Evolutionary conservation across 2,113 vertebrate species (phyloP).

Genomic region (Carassius gibelio): DNA sequence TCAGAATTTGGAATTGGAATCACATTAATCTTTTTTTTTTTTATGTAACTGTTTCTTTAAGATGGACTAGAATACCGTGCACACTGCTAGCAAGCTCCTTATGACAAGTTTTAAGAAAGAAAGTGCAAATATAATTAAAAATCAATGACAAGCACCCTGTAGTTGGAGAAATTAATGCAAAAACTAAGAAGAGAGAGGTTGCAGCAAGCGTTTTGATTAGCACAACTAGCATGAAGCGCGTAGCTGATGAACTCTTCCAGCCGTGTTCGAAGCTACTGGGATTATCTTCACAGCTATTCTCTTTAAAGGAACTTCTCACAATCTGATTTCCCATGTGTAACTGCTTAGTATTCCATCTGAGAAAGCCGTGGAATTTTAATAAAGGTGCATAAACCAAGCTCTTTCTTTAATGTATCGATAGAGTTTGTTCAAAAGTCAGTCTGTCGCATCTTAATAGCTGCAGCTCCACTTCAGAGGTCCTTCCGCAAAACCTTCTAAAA

Average conservation of each 20-base stretch:
- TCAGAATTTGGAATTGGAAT: background rate
- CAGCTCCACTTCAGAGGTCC: background rate
- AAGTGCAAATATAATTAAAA: background rate
- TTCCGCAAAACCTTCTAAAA: slow-evolving; percentile 1
- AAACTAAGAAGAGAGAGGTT: slow-evolving; percentile 44
- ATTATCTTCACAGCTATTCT: slow-evolving; percentile 35
- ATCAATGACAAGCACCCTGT: background rate
- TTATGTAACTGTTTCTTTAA: background rate
- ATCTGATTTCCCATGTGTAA: slow-evolving; percentile 41
- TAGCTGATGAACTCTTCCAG: slow-evolving; percentile 35
- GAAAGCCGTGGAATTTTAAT: background rate
- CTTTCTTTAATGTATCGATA: slow-evolving; percentile 11
- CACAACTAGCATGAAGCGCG: slow-evolving; percentile 56
- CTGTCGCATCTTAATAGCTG: background rate
- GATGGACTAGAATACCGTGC: background rate
- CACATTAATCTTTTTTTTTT: background rate
- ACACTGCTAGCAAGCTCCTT: background rate
- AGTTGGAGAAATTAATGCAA: slow-evolving; percentile 49
- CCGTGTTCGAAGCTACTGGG: slow-evolving; percentile 31
- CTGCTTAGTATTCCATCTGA: slow-evolving; percentile 34
- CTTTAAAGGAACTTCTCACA: slow-evolving; percentile 27
- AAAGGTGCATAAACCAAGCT: background rate
- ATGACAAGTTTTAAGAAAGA: background rate
- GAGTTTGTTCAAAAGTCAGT: slow-evolving; percentile 8
- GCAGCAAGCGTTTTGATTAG: slow-evolving; percentile 58